These are phyloP conservation scores for Mythimna vitellina DNA, from an alignment of 2,888 invertebrate species.

Conservation along the genomic window DNA sequence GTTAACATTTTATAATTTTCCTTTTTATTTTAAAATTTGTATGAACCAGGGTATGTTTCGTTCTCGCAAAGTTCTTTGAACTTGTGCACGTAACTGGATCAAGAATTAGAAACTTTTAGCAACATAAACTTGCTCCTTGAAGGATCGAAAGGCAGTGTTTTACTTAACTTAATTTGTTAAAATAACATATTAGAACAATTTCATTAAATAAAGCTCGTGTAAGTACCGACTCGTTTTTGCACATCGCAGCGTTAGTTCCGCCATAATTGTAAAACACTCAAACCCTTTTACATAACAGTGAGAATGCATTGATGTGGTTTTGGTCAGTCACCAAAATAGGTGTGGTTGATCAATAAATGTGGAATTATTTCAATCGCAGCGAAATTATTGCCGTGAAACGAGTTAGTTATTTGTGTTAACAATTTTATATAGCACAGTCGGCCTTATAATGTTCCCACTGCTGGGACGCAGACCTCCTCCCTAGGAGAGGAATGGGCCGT, in stretches of 20 bases:
- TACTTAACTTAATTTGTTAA: constrained; percentile 28
- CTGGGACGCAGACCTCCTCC: too few species aligned
- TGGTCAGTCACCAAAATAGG: not conserved
- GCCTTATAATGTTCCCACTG: too few species aligned
- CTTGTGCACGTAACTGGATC: constrained; percentile 36
- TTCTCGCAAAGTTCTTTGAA: constrained; percentile 28
- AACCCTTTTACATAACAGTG: constrained; percentile 1
- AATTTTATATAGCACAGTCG: too few species aligned
- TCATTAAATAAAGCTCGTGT: constrained; percentile 5
- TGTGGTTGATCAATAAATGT: not conserved
- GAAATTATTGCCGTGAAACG: not conserved
- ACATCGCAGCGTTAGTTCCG: not conserved
- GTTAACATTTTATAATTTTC: constrained; percentile 20
- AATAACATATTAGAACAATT: constrained; percentile 18
- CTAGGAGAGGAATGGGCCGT: too few species aligned
- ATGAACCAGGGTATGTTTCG: constrained; percentile 21
- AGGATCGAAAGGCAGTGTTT: constrained; percentile 32
- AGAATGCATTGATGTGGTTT: constrained; percentile 9
- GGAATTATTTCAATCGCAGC: not conserved
- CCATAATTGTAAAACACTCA: not conserved
- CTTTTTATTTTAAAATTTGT: constrained; percentile 24
- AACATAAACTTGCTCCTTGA: constrained; percentile 30
- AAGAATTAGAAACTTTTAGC: constrained; percentile 36
- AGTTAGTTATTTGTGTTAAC: not conserved
- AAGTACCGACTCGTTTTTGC: not conserved